A percentile compares a stretch with the other conserved stretches of the same genome.
Conservation (phyloP, 2,797 vertebrate genomes). For the Sebastes vulpes region DNA sequence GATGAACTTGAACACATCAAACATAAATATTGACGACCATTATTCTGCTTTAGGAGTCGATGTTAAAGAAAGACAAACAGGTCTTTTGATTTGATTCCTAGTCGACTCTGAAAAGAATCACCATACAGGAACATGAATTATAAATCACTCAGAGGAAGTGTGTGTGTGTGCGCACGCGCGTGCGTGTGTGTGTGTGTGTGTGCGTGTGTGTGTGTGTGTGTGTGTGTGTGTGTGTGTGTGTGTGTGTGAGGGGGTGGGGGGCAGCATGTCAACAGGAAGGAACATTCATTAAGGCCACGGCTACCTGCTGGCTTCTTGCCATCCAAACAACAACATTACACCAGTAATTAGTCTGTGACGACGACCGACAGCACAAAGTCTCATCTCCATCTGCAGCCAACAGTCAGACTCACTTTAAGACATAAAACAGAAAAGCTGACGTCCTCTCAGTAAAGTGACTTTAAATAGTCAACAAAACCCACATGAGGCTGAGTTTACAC, state of each 20-base stretch:
- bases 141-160: neutral
- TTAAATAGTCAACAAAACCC: too few species aligned
- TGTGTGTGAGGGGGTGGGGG: accelerated
- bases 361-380: neutral
- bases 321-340: neutral
- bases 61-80: neutral
- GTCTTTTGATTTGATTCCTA: too few species aligned
- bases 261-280: neutral
- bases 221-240: too few species aligned
- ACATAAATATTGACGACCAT: neutral
- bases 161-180: too few species aligned
- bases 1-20: neutral
- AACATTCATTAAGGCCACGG: neutral
- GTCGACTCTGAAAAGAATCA: too few species aligned
- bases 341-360: neutral
- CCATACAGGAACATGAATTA: neutral
- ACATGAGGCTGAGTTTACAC: too few species aligned
- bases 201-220: too few species aligned
- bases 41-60: neutral
- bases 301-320: neutral
- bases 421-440: too few species aligned
- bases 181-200: too few species aligned
- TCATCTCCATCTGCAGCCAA: too few species aligned
- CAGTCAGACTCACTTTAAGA: too few species aligned
- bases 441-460: too few species aligned